A percentile compares a stretch with the other conserved stretches of the same genome.
Evolutionary conservation across 2,797 vertebrate genomes (phyloP).

Genomic region (Tamandua tetradactyla): DNA sequence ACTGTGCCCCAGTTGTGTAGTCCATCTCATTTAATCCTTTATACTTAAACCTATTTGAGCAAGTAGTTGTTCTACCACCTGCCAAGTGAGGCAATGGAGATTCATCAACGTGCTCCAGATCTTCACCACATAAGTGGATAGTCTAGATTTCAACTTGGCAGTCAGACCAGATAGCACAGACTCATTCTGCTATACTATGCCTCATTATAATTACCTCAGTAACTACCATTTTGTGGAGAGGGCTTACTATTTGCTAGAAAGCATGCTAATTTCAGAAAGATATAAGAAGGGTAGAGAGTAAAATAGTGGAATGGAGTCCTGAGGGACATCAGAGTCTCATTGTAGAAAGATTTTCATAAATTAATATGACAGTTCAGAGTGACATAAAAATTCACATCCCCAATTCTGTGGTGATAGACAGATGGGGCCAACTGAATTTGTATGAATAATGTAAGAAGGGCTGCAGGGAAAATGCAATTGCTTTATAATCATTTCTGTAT

Average conservation of each 20-base stretch:
- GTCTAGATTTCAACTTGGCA: background rate
- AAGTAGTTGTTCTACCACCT: background rate
- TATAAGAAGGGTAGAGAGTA: background rate
- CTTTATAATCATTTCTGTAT: background rate
- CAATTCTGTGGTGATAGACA: background rate
- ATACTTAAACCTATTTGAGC: background rate
- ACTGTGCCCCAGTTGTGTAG: background rate
- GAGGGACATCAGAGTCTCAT: background rate
- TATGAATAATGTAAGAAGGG: background rate
- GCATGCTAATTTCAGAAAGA: background rate
- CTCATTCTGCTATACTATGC: background rate
- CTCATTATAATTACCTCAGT: background rate
- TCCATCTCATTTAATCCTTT: background rate
- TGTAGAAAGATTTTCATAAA: background rate
- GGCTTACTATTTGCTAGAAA: background rate
- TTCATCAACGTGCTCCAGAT: background rate
- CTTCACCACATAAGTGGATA: background rate
- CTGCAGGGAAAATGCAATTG: background rate
- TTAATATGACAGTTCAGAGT: background rate
- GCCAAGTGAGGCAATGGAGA: background rate
- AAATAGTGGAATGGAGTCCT: background rate
- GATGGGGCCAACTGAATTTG: background rate
- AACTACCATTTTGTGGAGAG: background rate
- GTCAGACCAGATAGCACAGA: background rate
- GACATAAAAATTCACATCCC: background rate